Evolutionary conservation across 2,113 vertebrate species (phyloP).

Genomic region (Oceanites oceanicus): DNA sequence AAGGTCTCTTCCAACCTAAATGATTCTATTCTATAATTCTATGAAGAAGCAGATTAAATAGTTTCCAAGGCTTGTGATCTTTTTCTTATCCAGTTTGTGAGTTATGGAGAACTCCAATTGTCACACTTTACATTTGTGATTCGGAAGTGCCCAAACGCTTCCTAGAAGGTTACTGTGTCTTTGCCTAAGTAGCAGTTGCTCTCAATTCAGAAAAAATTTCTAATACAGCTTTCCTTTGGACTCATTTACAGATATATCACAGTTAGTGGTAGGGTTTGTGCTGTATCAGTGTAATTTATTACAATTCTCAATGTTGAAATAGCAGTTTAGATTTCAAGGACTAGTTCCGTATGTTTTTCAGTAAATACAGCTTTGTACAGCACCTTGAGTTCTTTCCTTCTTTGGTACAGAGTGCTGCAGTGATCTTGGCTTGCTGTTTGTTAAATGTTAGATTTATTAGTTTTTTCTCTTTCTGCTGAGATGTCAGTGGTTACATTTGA

Average conservation of each 20-base stretch:
- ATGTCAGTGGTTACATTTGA: neutral
- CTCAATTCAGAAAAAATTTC: neutral
- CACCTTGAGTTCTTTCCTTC: neutral
- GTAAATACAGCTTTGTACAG: neutral
- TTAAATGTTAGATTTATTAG: neutral
- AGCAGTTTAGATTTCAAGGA: neutral
- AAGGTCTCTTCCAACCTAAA: too few species aligned
- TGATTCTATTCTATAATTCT: too few species aligned
- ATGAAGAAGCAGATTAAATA: neutral
- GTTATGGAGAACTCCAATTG: neutral
- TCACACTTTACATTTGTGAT: neutral
- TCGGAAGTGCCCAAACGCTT: neutral
- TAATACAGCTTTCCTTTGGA: neutral
- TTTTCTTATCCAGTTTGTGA: neutral
- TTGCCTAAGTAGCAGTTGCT: neutral
- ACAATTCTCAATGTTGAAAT: neutral
- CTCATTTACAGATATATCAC: neutral
- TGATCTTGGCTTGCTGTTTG: neutral
- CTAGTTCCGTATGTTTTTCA: neutral
- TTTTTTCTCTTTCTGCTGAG: neutral
- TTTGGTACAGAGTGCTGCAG: neutral
- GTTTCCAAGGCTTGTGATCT: neutral
- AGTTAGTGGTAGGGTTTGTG: neutral
- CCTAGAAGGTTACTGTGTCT: neutral
- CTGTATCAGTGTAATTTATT: neutral